Evolutionary conservation across 2,797 vertebrate genomes (phyloP), one percentile per base, ranked within the genome.

Genomic region (Pseudocheirus occidentalis): DNA sequence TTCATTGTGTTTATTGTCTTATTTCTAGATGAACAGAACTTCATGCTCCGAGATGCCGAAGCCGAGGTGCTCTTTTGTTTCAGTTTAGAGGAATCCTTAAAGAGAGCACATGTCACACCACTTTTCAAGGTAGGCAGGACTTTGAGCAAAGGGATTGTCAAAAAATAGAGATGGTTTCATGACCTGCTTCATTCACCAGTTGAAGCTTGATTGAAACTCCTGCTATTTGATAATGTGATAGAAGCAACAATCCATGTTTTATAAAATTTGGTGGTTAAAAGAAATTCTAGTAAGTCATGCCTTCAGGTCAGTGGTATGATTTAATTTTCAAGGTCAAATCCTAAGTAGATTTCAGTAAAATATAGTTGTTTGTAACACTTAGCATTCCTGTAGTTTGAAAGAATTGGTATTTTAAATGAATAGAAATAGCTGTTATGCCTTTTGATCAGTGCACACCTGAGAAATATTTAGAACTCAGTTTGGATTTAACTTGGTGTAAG

Each of bases 11-110:
- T 1, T 21, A 1, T 90, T 54, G 28, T 96, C 96, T 95, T 96
- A 94, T 95, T 96, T 98, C 27, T 98, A 99, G 99, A 99, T 73
- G 99, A 99, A 96, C 99, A 99, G 98, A 99, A 97, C 97, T 99
- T 99, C 95, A 98, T 98, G 90, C 99, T 99, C 95, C 99, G 99
- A 94, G 99, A 99, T 55, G 99, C 99, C 0, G 99, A 99, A 98
- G 99, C 99, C 0, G 99, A 99, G 96, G 99, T 99, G 73, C 98
- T 99, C 57, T 99, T 99, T 98, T 99, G 98, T 95, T 99, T 99
- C 97, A 99, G 99, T 96, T 98, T 99, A 97, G 99, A 99, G 95
- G 99, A 99, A 96, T 99, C 99, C 1, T 97, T 99, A 0, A 99
- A 99, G 98, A 99, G 99, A 98, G 99, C 99, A 13, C 99, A 99